Base-by-base conservation (phyloP, 1,140 invertebrate species). In the Antheraea mylitta region DNA sequence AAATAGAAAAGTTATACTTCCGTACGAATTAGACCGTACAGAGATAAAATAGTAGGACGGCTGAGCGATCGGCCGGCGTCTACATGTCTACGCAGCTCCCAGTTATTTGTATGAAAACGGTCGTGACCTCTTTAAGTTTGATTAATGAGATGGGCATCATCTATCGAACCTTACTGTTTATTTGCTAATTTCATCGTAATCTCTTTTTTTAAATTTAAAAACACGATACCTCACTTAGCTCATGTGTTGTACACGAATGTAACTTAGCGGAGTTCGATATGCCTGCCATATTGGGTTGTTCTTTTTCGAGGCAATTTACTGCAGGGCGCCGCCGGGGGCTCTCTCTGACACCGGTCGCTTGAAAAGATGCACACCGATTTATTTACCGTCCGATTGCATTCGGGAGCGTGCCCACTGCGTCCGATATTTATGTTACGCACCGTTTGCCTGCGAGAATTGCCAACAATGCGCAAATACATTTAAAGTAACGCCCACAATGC, bases 401-500 rank as follows among this genome's bases (percentile, higher is more conserved):
- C 84, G 79, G 84, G 80, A 90, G 85, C 82, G 78, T 75, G 80
- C 79, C 81, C 81, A 84, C 83, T 80, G 82, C 76, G 82, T 67
- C 72, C 79, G 72, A 77, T 86, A 87, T 90, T 90, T 90, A 89
- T 90, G 83, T 84, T 81, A 82, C 83, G 75, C 77, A 77, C 77
- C 71, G 73, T 62, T 71, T 78, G 76, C 73, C 75, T 75, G 76
- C 78, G 74, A 70, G 84, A 81, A 81, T 82, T 81, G 81, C 78
- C 81, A 85, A 90, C 85, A 90, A 90, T 90, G 81, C 86, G 75
- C 80, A 76, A 81, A 88, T 87, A 84, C 81, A 86, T 86, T 85
- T 82, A 78, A 85, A 81, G 71, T 80, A 77, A 82, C 81, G 79
- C 79, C 78, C 81, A 76, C 74, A 77, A 83, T 76, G 79, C 81